Conservation (phyloP, 2,888 invertebrate genomes). For the Monoplex corrugatus region DNA sequence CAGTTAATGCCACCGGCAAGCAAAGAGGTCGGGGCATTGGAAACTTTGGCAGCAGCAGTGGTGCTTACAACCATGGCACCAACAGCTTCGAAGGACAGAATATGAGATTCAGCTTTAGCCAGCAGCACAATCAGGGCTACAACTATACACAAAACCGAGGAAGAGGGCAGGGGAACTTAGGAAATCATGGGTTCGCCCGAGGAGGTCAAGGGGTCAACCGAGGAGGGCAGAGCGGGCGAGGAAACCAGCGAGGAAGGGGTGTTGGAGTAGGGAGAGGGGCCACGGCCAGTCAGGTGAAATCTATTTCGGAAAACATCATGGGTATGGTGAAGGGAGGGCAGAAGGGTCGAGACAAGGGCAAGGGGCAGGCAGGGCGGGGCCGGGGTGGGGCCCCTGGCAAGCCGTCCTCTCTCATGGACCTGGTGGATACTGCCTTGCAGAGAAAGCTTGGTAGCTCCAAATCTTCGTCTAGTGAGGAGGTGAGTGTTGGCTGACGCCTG, state of each 20-base stretch:
- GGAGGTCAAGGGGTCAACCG: background rate
- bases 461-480: background rate
- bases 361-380: background rate
- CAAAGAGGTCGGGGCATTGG: slow-evolving; percentile 6
- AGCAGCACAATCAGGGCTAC: background rate
- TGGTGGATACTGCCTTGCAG: slow-evolving; percentile 34
- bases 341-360: background rate
- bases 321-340: background rate
- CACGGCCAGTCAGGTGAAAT: slow-evolving; percentile 11
- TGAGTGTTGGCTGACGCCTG: background rate
- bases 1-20: background rate
- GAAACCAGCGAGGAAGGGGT: background rate
- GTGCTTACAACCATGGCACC: background rate
- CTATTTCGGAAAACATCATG: slow-evolving; percentile 27
- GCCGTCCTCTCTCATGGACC: slow-evolving; percentile 37
- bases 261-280: background rate
- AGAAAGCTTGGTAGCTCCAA: background rate
- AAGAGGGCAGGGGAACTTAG: background rate
- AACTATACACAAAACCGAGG: background rate
- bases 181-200: background rate
- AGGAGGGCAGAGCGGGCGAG: background rate
- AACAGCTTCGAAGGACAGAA: background rate
- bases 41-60: background rate
- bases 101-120: background rate
- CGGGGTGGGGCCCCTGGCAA: background rate